phyloP scores from a whole-genome alignment of 1,140 invertebrate species.

The Neuroterus valhalla region DNA sequence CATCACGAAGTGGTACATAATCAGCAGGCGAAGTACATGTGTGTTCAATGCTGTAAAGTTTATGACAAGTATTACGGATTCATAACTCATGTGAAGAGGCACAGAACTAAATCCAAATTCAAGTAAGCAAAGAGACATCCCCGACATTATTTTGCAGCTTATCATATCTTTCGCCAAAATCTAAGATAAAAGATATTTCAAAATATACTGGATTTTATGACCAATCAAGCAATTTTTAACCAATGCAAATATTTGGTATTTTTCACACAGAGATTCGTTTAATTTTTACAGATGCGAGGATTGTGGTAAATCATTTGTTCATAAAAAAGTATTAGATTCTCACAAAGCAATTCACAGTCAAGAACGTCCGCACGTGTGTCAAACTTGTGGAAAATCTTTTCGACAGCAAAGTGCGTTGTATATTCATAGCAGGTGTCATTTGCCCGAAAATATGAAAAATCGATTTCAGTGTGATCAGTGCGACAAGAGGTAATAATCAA shows the following conservation, averaged over 20 bases:
- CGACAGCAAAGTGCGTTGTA: constrained; percentile 76
- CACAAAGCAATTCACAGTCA: constrained; percentile 75
- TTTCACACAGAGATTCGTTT: constrained; percentile 31
- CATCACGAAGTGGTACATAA: constrained; percentile 76
- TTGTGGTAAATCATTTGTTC: constrained; percentile 76
- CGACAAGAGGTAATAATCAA: constrained; percentile 72
- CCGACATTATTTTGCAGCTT: not conserved
- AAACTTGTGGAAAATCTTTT: constrained; percentile 77
- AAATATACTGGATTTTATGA: too few species aligned
- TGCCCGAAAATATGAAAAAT: constrained; percentile 77
- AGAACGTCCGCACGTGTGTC: constrained; percentile 74
- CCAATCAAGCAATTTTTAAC: not conserved
- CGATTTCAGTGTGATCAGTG: constrained; percentile 77
- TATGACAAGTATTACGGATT: constrained; percentile 78
- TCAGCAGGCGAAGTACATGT: constrained; percentile 76
- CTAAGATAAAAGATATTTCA: too few species aligned
- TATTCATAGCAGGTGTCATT: constrained; percentile 76
- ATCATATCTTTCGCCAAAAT: too few species aligned
- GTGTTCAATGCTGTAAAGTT: constrained; percentile 78
- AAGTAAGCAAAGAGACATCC: constrained; percentile 61
- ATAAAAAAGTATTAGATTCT: constrained; percentile 74
- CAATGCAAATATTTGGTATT: not conserved
- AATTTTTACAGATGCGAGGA: constrained; percentile 72
- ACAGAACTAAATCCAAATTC: constrained; percentile 75
- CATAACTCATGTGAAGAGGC: constrained; percentile 76